Evolutionary conservation across 2,797 vertebrate genomes (phyloP), one percentile per base, ranked within the genome.

Genomic region (Arctocebus calabarensis): DNA sequence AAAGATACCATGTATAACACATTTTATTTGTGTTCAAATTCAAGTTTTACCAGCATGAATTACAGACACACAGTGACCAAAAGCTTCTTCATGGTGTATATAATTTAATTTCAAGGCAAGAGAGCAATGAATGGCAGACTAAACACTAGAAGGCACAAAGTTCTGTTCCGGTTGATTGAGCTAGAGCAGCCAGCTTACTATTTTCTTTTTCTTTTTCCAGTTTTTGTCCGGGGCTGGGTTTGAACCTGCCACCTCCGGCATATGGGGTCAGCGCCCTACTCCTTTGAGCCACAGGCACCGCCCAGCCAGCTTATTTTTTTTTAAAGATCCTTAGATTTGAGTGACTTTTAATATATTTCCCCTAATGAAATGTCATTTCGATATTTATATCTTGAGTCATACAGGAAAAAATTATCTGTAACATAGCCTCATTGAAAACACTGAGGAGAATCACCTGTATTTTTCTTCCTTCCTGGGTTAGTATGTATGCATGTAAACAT

Each of bases 321-420:
- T 32, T 43, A 94, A 77, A 83, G 57, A 74, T 81, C 59, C 62
- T 71, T n/a, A 78, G 7, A 82, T 82, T 92, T 93, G 75, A 37
- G 68, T 68, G 57, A 45, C 11, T 40, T 61, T 88, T 59, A 32
- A 40, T 84, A 40, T 23, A 74, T 87, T 90, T 17, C 20, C 52
- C 94, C 57, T n/a, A 73, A 57, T 82, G 74, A 94, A 90, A 71
- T 61, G 55, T 74, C 70, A 77, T 92, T 84, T 93, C 84, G 32
- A 37, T 92, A 74, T 66, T 90, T 87, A 93, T n/a, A 66, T 84
- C 32, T 71, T 84, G 34, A 40, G 32, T 57, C 68, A 52, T 48
- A 23, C 16, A 77, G 70, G 70, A 68, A 32, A 73, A 84, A 90
- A 29, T 70, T 32, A 32, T 64, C 37, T n/a, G 48, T 22, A 52